These are phyloP conservation scores for Noctua comes DNA, from an alignment of 2,888 invertebrate species.

Conservation along the genomic window DNA sequence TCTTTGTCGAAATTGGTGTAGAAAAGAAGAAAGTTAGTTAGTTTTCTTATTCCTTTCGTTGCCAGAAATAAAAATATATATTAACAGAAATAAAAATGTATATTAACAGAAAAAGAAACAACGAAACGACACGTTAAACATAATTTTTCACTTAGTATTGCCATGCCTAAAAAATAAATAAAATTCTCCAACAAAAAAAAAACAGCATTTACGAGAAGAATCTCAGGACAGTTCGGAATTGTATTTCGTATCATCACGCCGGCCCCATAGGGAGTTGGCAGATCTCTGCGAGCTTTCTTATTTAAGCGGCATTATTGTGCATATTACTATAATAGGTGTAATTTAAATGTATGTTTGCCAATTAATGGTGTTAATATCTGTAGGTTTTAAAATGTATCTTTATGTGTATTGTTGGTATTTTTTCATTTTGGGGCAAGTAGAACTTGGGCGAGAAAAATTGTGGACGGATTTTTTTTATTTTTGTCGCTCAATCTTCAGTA, in stretches of 20 bases:
- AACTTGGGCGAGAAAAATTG: neutral
- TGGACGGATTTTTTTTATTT: neutral
- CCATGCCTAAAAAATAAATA: slow-evolving; percentile 26
- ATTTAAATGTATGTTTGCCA: slow-evolving; percentile 49
- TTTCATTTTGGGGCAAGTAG: slow-evolving; percentile 9
- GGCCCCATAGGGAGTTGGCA: slow-evolving; percentile 36
- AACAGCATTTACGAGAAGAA: slow-evolving; percentile 41
- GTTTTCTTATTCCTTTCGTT: neutral
- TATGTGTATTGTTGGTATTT: slow-evolving; percentile 8
- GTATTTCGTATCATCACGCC: slow-evolving; percentile 44
- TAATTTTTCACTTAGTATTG: neutral
- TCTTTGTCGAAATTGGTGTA: neutral
- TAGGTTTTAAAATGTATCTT: slow-evolving; percentile 35
- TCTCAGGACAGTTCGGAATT: slow-evolving; percentile 51
- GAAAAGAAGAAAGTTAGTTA: neutral
- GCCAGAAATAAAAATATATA: neutral
- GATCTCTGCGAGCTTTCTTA: slow-evolving; percentile 57
- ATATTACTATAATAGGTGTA: slow-evolving; percentile 47
- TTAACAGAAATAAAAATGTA: neutral
- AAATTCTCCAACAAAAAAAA: slow-evolving; percentile 30
- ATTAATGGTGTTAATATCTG: slow-evolving; percentile 42
- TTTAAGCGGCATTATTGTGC: slow-evolving; percentile 34
- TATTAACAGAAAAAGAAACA: neutral
- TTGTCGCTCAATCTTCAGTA: neutral
- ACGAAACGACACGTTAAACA: neutral